Percentiles rank a stretch among this genome's conserved stretches.
Evolutionary conservation across 2,888 invertebrate genomes (phyloP).

Genomic region (Eupelmus urozonus): DNA sequence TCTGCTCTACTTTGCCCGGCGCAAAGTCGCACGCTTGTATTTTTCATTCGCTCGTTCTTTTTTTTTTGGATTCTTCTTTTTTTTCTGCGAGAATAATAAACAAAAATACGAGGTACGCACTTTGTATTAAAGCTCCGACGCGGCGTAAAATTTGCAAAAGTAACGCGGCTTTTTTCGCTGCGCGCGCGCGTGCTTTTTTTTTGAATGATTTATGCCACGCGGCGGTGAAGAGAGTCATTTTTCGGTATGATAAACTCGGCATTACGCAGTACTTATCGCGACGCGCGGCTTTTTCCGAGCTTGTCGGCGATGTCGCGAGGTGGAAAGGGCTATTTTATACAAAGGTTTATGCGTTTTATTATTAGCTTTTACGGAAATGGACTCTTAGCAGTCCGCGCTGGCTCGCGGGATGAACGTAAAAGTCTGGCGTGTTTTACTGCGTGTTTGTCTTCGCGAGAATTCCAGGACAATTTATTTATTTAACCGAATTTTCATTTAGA

Average conservation of each 20-base stretch:
- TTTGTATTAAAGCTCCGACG: slow-evolving; percentile 42
- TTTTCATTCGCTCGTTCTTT: slow-evolving; percentile 22
- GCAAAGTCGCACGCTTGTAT: slow-evolving; percentile 2
- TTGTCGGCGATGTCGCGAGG: background rate
- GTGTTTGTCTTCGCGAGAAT: background rate
- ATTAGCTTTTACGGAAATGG: background rate
- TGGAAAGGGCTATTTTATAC: background rate
- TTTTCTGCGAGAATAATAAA: background rate
- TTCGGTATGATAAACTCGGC: slow-evolving; percentile 36
- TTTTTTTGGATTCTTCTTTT: background rate
- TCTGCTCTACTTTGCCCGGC: slow-evolving; percentile 39
- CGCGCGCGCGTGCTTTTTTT: slow-evolving; percentile 27
- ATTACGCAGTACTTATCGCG: slow-evolving; percentile 32
- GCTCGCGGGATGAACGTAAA: background rate
- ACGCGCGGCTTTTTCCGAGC: background rate
- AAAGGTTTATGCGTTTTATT: background rate
- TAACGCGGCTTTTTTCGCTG: slow-evolving; percentile 9
- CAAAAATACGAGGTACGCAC: background rate
- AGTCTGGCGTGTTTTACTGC: background rate
- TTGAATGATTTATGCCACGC: slow-evolving; percentile 43
- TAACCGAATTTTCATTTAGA: too few species aligned
- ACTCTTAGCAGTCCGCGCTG: background rate
- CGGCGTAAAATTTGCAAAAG: slow-evolving; percentile 43
- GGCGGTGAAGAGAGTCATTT: slow-evolving; percentile 28
- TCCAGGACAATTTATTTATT: too few species aligned